Conservation (phyloP, 2,888 invertebrate genomes). For the Linnaemya tessellans region DNA sequence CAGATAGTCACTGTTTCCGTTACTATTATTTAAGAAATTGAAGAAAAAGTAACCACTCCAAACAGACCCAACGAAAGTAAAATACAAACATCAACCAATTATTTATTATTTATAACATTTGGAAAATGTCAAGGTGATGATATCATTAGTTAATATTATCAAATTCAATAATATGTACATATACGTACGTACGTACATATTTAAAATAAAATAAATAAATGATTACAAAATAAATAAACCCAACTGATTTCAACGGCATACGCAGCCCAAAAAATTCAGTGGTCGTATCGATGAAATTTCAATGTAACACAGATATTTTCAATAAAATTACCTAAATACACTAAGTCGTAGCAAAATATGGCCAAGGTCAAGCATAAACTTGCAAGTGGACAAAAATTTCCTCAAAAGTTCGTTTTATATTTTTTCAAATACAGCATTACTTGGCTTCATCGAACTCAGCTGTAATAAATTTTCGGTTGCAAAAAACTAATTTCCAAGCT, state of each 20-base stretch:
- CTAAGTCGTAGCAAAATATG: slow-evolving; percentile 1
- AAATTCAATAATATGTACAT: background rate
- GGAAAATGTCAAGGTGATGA: slow-evolving; percentile 56
- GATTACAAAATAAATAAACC: background rate
- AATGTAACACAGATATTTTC: background rate
- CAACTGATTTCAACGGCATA: background rate
- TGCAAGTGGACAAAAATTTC: background rate
- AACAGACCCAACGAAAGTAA: no score
- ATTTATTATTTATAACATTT: background rate
- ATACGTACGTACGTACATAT: background rate
- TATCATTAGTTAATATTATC: slow-evolving; percentile 46
- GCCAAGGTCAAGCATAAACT: slow-evolving; percentile 28
- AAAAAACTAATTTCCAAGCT: no score
- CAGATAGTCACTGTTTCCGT: no score
- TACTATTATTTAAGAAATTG: no score
- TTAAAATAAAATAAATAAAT: no score
- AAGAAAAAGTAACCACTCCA: no score
- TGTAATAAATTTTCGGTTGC: no score
- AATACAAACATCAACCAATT: background rate
- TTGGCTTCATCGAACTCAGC: no score
- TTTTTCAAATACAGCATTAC: no score
- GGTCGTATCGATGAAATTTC: background rate
- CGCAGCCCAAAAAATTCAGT: background rate
- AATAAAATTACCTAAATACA: background rate
- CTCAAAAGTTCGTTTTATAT: background rate